Conservation (phyloP, 2,113 vertebrate genomes). For the Anarhynchus alexandrinus region DNA sequence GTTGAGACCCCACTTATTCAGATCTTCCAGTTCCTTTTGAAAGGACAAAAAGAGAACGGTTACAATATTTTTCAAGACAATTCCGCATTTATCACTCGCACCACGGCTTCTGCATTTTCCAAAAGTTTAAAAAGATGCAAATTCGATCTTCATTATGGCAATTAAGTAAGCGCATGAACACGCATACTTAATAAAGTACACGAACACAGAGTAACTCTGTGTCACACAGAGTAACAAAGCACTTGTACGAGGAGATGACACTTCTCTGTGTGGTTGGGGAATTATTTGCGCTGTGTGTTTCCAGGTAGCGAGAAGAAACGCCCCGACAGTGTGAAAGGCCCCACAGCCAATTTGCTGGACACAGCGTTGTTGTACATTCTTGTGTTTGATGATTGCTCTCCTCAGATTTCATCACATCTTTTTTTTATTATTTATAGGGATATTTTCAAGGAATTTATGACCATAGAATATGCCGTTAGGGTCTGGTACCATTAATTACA, state of each 20-base stretch:
- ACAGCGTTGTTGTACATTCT: rapidly evolving
- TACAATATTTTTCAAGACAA: background rate
- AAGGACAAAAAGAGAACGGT: background rate
- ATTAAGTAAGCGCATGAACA: background rate
- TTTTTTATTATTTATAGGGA: background rate
- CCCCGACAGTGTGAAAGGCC: background rate
- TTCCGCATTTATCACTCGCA: background rate
- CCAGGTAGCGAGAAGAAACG: background rate
- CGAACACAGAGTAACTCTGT: background rate
- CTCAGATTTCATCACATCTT: background rate
- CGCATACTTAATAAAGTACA: background rate
- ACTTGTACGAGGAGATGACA: background rate
- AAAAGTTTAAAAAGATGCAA: background rate
- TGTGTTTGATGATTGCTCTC: background rate
- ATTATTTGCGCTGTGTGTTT: background rate
- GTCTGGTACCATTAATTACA: background rate
- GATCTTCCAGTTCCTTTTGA: constrained; percentile 89
- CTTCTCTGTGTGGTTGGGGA: background rate
- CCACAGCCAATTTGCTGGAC: background rate
- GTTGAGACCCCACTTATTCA: constrained; percentile 97
- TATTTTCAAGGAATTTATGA: background rate
- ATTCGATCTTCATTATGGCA: background rate
- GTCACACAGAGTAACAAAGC: background rate
- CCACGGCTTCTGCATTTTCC: background rate
- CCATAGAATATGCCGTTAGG: rapidly evolving